Percentiles rank a stretch among this genome's conserved stretches.
Conservation (phyloP, 2,797 vertebrate species). For the Leptodactylus fallax region DNA sequence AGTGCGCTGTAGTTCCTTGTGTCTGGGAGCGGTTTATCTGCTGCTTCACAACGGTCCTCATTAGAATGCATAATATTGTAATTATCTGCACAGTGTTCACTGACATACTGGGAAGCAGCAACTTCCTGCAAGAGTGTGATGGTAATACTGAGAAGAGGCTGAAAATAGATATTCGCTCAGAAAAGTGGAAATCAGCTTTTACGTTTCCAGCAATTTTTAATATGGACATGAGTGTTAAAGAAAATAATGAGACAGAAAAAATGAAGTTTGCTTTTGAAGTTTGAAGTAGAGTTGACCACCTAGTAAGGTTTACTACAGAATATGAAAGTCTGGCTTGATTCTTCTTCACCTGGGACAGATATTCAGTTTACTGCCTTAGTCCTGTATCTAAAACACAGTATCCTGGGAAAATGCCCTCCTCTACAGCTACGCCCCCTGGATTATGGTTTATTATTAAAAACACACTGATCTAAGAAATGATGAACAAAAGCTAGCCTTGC, state of each 20-base stretch:
- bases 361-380: too few relatives aligned
- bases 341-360: not conserved
- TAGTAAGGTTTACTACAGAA: not conserved
- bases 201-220: not conserved
- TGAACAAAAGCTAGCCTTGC: too few relatives aligned
- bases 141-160: constrained; percentile 23
- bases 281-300: not conserved
- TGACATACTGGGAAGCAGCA: constrained; percentile 8
- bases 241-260: not conserved
- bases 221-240: not conserved
- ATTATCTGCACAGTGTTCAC: constrained; percentile 46
- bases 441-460: too few relatives aligned
- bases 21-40: constrained; percentile 25
- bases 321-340: too few relatives aligned
- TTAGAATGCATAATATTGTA: constrained; percentile 47
- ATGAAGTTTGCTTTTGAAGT: not conserved
- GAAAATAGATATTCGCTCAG: not conserved
- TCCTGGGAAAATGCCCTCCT: too few relatives aligned
- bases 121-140: constrained; percentile 26
- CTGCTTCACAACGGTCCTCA: constrained; percentile 15
- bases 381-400: too few relatives aligned
- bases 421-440: too few relatives aligned
- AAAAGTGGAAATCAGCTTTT: not conserved
- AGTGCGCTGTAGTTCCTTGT: constrained; percentile 4
- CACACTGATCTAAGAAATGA: too few relatives aligned